phyloP scores from a whole-genome alignment of 2,888 invertebrate genomes.

The Muschampia plurimacula region DNA sequence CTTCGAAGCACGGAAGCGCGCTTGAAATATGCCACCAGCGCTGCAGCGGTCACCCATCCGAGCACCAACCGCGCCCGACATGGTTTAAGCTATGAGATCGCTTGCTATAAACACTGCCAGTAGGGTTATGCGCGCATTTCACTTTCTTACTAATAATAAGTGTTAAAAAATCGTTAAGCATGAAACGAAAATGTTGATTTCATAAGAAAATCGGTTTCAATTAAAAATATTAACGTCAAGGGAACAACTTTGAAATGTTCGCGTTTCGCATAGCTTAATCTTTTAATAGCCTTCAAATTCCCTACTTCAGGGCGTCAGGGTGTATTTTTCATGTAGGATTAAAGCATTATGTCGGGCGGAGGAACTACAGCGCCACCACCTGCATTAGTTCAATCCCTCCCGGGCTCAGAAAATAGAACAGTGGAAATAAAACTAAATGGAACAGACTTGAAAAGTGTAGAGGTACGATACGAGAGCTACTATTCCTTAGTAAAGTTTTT shows the following conservation, averaged over 20 bases:
- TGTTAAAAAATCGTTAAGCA: not conserved
- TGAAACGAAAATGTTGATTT: not conserved
- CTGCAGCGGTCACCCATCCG: no score
- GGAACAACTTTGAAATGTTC: conserved; percentile 22
- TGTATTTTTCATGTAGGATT: conserved; percentile 39
- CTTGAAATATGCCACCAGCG: no score
- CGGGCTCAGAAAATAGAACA: conserved; percentile 32
- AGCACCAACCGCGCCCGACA: no score
- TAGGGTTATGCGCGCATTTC: no score
- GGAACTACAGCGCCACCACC: conserved; percentile 10
- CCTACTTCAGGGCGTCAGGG: conserved; percentile 18
- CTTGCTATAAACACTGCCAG: no score
- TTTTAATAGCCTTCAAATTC: conserved; percentile 35
- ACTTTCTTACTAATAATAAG: no score
- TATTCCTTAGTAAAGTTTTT: not conserved
- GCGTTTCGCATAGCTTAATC: conserved; percentile 37
- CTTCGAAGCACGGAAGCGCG: no score
- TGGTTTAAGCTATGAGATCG: no score
- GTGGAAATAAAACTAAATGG: not conserved
- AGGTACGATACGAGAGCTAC: not conserved
- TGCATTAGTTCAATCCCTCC: conserved; percentile 48
- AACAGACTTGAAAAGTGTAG: not conserved
- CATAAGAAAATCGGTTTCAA: not conserved
- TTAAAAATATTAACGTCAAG: not conserved
- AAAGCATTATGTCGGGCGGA: conserved; percentile 38